Evolutionary conservation across 2,888 invertebrate genomes (phyloP), one percentile per base, ranked within the genome.

Genomic region (Graphium colonna): DNA sequence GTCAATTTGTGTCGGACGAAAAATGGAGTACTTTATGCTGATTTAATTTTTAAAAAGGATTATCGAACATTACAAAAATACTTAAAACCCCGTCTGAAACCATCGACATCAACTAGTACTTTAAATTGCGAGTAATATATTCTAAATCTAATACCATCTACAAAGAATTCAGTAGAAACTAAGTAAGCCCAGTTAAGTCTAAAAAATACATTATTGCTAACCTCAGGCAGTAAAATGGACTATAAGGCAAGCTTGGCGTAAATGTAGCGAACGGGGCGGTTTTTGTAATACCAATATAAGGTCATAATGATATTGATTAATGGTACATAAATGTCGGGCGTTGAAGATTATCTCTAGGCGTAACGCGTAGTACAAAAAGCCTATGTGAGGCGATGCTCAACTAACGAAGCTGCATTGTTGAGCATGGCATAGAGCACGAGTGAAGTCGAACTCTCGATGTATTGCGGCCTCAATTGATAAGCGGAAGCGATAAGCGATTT

Each of bases 351-450:
- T 73, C 71, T 68, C 66, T 72, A 73, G 65, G 69, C 65, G 62
- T 60, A 65, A 67, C 57, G 60, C 63, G 67, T 55, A 58, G 59
- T 60, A 64, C 73, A 84, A 82, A 84, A 83, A 82, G 3, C 77
- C 75, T 65, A 70, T 71, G 75, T 65, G 71, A 64, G 64, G 64
- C 62, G 62, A 69, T 72, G 75, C 69, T 71, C 66, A 59, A 68
- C 82, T 88, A 88, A 88, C 85, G 87, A 88, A 86, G 77, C 61
- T 49, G 72, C 76, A 86, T 87, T 88, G 82, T 82, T 77, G 79
- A 60, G 55, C 61, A 66, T 65, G 54, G 61, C 74, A 74, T 70
- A 69, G 75, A 73, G 43, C 78, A 72, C 71, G 71, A 65, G 74
- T 76, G 73, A 80, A 81, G 73, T 79, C 73, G 73, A 76, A 78